Conservation (phyloP, 2,888 invertebrate species). For the Trichopria drosophilae region DNA sequence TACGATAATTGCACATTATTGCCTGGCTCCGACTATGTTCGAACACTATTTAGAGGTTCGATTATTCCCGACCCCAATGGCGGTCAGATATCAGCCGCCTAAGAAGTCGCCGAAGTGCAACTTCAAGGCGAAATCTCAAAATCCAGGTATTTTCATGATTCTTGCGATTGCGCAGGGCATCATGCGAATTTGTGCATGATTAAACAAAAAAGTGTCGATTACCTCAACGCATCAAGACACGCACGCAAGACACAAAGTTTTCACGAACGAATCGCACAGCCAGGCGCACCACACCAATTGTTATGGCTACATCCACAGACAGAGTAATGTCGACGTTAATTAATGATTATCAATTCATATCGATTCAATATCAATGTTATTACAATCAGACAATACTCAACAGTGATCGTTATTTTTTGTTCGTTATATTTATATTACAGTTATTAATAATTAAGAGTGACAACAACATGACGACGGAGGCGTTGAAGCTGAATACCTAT, state of each 20-base stretch:
- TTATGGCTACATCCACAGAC: slow-evolving; percentile 50
- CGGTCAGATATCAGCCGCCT: too few relatives aligned
- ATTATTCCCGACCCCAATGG: too few relatives aligned
- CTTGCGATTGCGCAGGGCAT: too few relatives aligned
- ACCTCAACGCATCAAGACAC: too few relatives aligned
- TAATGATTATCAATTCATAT: slow-evolving; percentile 59
- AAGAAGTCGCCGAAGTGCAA: too few relatives aligned
- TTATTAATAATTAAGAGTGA: slow-evolving; percentile 57
- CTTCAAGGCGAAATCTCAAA: too few relatives aligned
- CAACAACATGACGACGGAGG: slow-evolving; percentile 60
- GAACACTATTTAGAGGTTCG: too few relatives aligned
- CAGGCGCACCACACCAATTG: slow-evolving; percentile 42
- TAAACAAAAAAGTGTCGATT: too few relatives aligned
- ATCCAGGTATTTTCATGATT: too few relatives aligned
- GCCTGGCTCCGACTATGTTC: too few relatives aligned
- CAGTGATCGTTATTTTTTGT: slow-evolving; percentile 54
- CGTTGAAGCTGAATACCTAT: slow-evolving; percentile 52
- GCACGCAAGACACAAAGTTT: slow-evolving; percentile 23
- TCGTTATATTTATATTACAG: slow-evolving; percentile 56
- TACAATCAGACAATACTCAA: slow-evolving; percentile 60
- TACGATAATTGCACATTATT: too few relatives aligned
- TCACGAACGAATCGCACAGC: slow-evolving; percentile 34
- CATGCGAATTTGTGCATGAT: too few relatives aligned
- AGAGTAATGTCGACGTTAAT: slow-evolving; percentile 52
- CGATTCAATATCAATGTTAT: slow-evolving; percentile 59